Evolutionary conservation across 1,140 invertebrate species (phyloP), one percentile per base, ranked within the genome.

Genomic region (Archegozetes longisetosus): DNA sequence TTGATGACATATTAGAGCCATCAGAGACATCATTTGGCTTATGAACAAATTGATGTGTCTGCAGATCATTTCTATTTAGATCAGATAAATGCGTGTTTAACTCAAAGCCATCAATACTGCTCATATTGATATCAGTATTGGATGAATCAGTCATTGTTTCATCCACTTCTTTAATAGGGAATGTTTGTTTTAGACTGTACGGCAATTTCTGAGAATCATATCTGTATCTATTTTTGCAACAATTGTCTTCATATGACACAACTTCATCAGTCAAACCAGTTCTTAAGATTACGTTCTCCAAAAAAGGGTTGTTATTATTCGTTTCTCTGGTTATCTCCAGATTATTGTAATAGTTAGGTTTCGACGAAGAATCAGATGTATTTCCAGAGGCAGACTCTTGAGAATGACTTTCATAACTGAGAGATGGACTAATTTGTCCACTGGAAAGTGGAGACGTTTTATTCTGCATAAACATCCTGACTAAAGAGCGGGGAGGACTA

Each of bases 391-490:
- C 17, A 9, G 32, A 40, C 17, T 40, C 32, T 40, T 40, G 32
- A 40, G 32, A 40, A 40, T 17, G 32, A 40, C 32, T 40, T 17
- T 40, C 32, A 40, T 40, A 40, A 40, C 32, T 40, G 32, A 40
- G 32, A 9, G 32, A 40, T 40, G 32, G 32, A 17, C 32, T 40
- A 40, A 40, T 40, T 17, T 40, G 32, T 40, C 17, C 6, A 40
- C 32, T 40, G 6, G 32, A 40, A 40, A 40, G 17, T 9, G 32
- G 32, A 40, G 32, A 40, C 1, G 26, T 51, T n/a, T 48, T 58
- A 29, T 89, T 86, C 71, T 88, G 86, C 77, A 90, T 88, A 68
- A 88, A 90, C 49, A 88, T 72, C 71, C 85, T 85, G 12, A 90
- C 83, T 64, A 90, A 76, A 71, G 83, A 68, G 14, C 61, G 32